Evolutionary conservation across 2,888 invertebrate genomes (phyloP).

Genomic region (Synanthedon vespiformis): DNA sequence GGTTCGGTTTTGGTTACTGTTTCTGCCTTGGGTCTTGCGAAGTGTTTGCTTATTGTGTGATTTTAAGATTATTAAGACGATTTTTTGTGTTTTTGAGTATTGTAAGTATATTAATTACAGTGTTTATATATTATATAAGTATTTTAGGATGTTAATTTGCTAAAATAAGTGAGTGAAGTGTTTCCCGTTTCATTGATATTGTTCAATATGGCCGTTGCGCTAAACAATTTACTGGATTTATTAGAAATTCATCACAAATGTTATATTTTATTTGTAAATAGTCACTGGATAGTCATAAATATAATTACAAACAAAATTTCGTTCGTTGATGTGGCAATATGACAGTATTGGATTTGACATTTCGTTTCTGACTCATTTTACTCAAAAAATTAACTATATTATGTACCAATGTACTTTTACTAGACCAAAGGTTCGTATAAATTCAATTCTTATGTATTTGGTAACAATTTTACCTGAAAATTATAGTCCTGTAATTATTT

Average conservation of each 20-base stretch:
- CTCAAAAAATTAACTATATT: neutral
- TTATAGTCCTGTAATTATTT: too few species aligned
- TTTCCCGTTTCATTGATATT: conserved; percentile 25
- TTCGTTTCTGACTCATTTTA: conserved; percentile 58
- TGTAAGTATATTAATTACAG: conserved; percentile 41
- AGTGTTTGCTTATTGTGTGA: conserved; percentile 56
- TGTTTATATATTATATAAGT: conserved; percentile 5
- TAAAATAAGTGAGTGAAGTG: conserved; percentile 11
- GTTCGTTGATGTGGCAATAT: conserved; percentile 63
- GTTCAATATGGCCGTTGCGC: conserved; percentile 68
- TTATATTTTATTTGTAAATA: neutral
- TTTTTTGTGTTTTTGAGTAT: conserved; percentile 40
- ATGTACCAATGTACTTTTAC: too few species aligned
- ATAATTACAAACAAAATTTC: conserved; percentile 1
- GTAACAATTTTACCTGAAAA: too few species aligned
- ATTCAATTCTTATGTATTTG: too few species aligned
- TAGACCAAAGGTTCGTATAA: too few species aligned
- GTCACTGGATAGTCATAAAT: conserved; percentile 3
- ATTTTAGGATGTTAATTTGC: conserved; percentile 2
- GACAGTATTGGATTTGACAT: conserved; percentile 57
- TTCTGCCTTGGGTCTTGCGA: conserved; percentile 64
- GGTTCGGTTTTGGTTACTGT: conserved; percentile 16
- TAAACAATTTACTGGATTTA: conserved; percentile 28
- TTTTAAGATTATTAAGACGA: conserved; percentile 45
- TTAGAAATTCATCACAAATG: conserved; percentile 2